Evolutionary conservation across 2,113 vertebrate genomes (phyloP).

Genomic region (Suricata suricatta): DNA sequence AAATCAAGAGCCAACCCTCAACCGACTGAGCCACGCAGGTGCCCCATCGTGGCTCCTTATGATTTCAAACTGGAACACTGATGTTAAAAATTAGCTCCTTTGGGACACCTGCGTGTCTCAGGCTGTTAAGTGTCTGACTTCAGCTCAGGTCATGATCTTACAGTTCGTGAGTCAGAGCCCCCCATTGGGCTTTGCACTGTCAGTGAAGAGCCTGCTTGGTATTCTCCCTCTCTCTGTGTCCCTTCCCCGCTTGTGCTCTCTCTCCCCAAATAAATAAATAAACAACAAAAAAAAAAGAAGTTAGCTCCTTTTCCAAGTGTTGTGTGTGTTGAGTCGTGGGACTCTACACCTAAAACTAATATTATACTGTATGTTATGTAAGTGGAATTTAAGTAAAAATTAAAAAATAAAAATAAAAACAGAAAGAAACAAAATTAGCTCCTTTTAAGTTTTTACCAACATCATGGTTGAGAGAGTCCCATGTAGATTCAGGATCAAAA

Average conservation of each 20-base stretch:
- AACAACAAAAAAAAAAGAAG: background rate
- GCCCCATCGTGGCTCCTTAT: background rate
- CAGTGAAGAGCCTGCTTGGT: no score
- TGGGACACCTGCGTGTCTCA: background rate
- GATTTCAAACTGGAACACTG: background rate
- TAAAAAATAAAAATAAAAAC: background rate
- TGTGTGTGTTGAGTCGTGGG: background rate
- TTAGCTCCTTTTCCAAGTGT: background rate
- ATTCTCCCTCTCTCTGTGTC: no score
- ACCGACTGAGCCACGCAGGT: no score
- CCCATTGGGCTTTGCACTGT: no score
- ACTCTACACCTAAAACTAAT: background rate
- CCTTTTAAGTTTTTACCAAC: background rate
- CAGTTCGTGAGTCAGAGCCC: no score
- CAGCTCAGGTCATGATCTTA: no score
- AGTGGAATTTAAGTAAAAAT: background rate
- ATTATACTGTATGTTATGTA: background rate
- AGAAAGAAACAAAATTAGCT: background rate
- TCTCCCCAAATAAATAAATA: no score
- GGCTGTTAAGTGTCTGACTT: no score
- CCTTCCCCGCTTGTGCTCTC: no score
- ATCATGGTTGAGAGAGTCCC: background rate
- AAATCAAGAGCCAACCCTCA: no score
- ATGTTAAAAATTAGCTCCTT: background rate
- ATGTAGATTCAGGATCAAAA: background rate